Evolutionary conservation across 2,797 vertebrate genomes (phyloP), one percentile per base, ranked within the genome.

Genomic region (Clarias fuscus): DNA sequence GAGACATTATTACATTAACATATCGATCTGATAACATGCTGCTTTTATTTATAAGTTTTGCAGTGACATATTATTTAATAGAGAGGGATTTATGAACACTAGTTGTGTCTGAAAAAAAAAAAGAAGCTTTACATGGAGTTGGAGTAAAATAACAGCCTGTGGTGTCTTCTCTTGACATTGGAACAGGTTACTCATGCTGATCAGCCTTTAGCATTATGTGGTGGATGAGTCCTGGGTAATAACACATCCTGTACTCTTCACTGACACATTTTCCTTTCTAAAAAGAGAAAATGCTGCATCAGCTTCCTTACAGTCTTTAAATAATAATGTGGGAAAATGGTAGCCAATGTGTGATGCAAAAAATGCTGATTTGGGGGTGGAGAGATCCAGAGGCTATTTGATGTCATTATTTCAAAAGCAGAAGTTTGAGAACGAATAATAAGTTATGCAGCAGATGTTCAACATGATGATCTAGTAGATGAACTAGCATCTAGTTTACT

Each of bases 241-340:
- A 58, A 67, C 53, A 83, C 30, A 59, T 83, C 30, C 27, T 14
- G 82, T 70, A 83, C 30, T 17, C 67, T n/a, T 58, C 48, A 70
- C 67, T 37, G 68, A 84, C 82, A 62, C 30, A 84, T 73, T 84
- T 84, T 48, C 82, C 68, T 73, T 61, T 62, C 15, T 73, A 27
- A 73, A 73, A 61, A 40, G 58, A 81, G 82, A 84, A 84, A 84
- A 84, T 43, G 82, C 82, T 18, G 33, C 58, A 61, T 81, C 79
- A 81, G 37, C 30, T 43, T 81, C 17, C n/a, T 81, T 67, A 22
- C 3, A 24, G 56, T 20, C 56, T 79, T 79, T 3, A 24, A 78
- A 61, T 48, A 81, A 40, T 81, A 48, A 81, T 17, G 18, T 81
- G 40, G 62, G 37, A 65, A 81, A 65, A 48, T 48, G 37, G 65